A percentile compares a stretch with the other conserved stretches of the same genome.
phyloP scores from a whole-genome alignment of 1,140 invertebrate species.

The Heliconius himera region DNA sequence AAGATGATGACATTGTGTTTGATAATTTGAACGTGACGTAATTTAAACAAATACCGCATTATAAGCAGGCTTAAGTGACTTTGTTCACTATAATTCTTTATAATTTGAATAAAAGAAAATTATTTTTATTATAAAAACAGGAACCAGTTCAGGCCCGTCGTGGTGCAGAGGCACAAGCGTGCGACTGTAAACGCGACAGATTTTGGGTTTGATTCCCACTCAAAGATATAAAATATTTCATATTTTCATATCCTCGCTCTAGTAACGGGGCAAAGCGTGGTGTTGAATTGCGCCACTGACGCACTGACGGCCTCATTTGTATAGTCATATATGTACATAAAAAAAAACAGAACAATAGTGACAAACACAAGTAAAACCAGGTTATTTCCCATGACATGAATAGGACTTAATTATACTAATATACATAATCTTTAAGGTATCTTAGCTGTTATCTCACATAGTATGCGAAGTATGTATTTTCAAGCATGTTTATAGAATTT shows the following conservation, averaged over 20 bases:
- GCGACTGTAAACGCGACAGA: neutral
- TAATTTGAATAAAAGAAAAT: too few relatives aligned
- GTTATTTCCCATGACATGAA: neutral
- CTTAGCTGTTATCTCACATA: neutral
- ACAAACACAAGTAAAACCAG: neutral
- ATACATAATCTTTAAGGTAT: neutral
- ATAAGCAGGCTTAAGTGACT: too few relatives aligned
- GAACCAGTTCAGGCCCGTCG: too few relatives aligned
- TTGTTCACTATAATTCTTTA: too few relatives aligned
- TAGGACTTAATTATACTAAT: neutral
- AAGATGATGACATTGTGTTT: too few relatives aligned
- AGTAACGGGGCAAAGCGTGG: too few relatives aligned
- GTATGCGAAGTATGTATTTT: neutral
- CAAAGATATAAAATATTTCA: neutral
- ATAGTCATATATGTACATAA: neutral
- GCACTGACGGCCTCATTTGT: neutral
- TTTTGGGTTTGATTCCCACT: neutral
- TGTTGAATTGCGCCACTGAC: too few relatives aligned
- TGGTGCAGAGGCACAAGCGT: neutral
- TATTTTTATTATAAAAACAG: too few relatives aligned
- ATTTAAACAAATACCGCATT: too few relatives aligned
- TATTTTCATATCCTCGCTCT: neutral
- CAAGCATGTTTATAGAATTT: too few relatives aligned
- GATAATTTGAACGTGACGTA: too few relatives aligned
- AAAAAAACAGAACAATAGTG: neutral